Conservation (phyloP, 2,888 invertebrate genomes). For the Notodonta dromedarius region DNA sequence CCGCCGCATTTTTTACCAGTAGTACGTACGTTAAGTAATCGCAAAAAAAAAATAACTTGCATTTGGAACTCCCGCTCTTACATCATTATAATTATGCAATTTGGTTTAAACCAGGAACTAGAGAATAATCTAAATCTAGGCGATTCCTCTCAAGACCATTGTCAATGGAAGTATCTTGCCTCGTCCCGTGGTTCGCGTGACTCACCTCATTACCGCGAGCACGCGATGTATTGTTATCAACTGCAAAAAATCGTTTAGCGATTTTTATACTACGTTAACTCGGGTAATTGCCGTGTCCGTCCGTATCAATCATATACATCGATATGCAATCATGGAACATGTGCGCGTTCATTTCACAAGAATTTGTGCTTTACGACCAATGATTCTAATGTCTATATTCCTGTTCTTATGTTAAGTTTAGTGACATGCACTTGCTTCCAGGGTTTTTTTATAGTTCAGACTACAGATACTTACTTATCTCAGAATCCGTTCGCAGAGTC, state of each 20-base stretch:
- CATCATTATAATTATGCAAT: background rate
- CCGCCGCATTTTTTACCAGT: background rate
- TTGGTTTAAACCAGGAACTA: no score
- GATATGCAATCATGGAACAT: background rate
- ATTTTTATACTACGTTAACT: conserved; percentile 7
- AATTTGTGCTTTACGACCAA: background rate
- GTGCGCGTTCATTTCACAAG: background rate
- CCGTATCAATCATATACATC: conserved; percentile 9
- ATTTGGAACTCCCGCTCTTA: background rate
- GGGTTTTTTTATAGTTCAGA: background rate
- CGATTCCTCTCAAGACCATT: conserved; percentile 9
- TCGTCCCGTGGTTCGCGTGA: conserved; percentile 31
- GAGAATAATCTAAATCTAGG: background rate
- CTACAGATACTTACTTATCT: background rate
- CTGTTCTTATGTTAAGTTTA: background rate
- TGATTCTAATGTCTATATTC: background rate
- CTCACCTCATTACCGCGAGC: conserved; percentile 17
- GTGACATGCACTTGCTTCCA: background rate
- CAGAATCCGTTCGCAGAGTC: conserved; percentile 4
- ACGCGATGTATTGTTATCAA: conserved; percentile 32
- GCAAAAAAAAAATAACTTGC: background rate
- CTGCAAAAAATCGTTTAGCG: conserved; percentile 9
- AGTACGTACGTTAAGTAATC: background rate
- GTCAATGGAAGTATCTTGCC: conserved; percentile 2
- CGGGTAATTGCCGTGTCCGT: conserved; percentile 9